Evolutionary conservation across 2,113 vertebrate genomes (phyloP), one percentile per base, ranked within the genome.

Genomic region (Mustelus asterias): DNA sequence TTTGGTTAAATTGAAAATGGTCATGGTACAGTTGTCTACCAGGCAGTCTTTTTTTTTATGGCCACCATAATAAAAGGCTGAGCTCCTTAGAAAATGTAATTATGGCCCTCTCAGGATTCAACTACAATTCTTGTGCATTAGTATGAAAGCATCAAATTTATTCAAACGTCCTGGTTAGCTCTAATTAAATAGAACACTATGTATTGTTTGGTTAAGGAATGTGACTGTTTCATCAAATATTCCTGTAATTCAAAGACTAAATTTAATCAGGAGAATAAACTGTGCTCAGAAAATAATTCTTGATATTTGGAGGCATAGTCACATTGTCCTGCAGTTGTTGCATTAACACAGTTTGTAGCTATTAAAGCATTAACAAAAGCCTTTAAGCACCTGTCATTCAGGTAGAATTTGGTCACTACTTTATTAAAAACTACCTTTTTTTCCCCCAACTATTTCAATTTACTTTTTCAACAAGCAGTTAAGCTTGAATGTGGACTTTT

Each of bases 181-280:
- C 24, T 48, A 48, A 72, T 72, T 95, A 95, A 95, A 76, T 95
- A 70, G 94, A 95, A 95, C 94, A 95, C 69, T 94, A 48, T 1
- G 24, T 86, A 44, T 16, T 67, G 44, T 67, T 72, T 70, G 33
- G 65, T 24, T 29, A 44, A 72, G 10, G 37, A 95, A 95, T 76
- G 67, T 95, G 94, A 95, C 94, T 95, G 22, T 76, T 94, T 69
- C 24, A 18, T 26, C 69, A 95, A 95, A 94, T 90, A 90, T 69
- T 44, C 18, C 63, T 22, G 29, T 26, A 95, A 95, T 72, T 95
- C 29, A 44, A 72, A 24, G 1, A 54, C 9, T 76, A 76, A 54
- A 93, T 22, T 72, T 44, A 33, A 72, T 72, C 29, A 29, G 9
- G n/a, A 48, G 37, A 70, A 72, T 41, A 44, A 69, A 58, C 20